Evolutionary conservation across 1,140 invertebrate species (phyloP), one percentile per base, ranked within the genome.

Genomic region (Tetragonula clypearis): DNA sequence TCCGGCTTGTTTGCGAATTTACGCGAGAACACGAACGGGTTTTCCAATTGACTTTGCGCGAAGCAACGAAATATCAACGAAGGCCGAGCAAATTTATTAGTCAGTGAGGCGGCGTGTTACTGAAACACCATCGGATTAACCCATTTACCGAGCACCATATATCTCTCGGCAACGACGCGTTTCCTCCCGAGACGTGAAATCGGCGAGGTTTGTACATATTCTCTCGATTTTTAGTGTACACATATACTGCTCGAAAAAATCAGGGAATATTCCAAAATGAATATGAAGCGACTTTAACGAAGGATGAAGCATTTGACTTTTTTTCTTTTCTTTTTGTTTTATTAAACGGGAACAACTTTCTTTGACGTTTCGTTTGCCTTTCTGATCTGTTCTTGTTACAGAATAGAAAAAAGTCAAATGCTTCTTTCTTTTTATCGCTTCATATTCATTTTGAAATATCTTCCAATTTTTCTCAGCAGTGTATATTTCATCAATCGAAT

Each of bases 391-490:
- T 30, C 35, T 35, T 35, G 35, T 35, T 35, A 35, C 3, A 35
- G 3, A 35, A n/a, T n/a, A n/a, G n/a, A 35, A 35, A 35, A 35
- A 35, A 35, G 35, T 35, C 35, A 35, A 35, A 35, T 35, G 35
- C 35, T 35, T 35, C 35, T 35, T 35, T 35, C 3, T 35, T 35
- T 35, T 35, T 35, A 35, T 35, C 35, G 35, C 35, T 35, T 1
- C 35, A n/a, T 41, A 35, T 84, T 62, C 62, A 69, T 85, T 80
- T 53, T 74, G 83, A 74, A 85, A 85, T 85, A 35, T 35, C 35
- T 3, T 35, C 35, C 0, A 4, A 35, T 35, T 35, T 35, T 35
- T 35, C 2, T 35, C 2, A 35, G 3, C 35, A 4, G 35, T 35
- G 35, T 35, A 49, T 49, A 49, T 11, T 80, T 85, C 69, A 85